Percentiles rank a stretch among this genome's conserved stretches.
These are phyloP conservation scores for Brachyistius frenatus DNA, from an alignment of 2,113 vertebrate genomes.

Conservation along the genomic window DNA sequence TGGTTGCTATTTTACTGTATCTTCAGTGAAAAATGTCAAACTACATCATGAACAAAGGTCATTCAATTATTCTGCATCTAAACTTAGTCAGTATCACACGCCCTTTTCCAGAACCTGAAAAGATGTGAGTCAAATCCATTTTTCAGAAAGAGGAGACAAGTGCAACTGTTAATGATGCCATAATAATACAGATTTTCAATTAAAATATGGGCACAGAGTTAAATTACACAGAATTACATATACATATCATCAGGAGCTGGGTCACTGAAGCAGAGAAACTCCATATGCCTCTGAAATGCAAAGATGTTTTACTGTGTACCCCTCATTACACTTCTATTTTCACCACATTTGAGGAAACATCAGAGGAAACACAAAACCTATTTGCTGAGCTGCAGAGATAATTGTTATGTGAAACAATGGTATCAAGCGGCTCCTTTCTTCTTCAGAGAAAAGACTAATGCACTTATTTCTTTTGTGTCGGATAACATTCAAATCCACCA, in stretches of 20 bases:
- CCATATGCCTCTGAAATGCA: constrained; percentile 69
- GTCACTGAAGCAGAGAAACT: constrained; percentile 53
- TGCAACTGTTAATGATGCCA: neutral
- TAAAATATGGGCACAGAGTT: constrained; percentile 25
- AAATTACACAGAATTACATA: constrained; percentile 71
- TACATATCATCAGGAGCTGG: constrained; percentile 64
- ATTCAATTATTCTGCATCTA: constrained; percentile 2
- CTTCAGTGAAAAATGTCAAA: constrained; percentile 20
- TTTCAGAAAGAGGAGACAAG: neutral
- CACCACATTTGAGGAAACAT: constrained; percentile 61
- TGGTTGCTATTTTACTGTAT: constrained; percentile 26
- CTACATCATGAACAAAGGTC: constrained; percentile 13
- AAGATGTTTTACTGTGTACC: constrained; percentile 66
- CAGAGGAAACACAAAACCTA: constrained; percentile 60
- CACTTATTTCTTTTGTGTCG: constrained; percentile 37
- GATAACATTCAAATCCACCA: constrained; percentile 39
- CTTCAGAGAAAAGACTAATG: constrained; percentile 34
- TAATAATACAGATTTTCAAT: constrained; percentile 6
- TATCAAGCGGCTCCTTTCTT: constrained; percentile 37
- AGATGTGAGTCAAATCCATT: neutral
- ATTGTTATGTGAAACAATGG: constrained; percentile 62
- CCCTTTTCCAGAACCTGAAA: constrained; percentile 10
- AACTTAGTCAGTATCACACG: constrained; percentile 5
- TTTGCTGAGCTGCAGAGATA: constrained; percentile 67
- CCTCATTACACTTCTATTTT: constrained; percentile 73